Base-by-base conservation (phyloP, 2,113 vertebrate genomes). In the Cyphomyrus discorhynchus region DNA sequence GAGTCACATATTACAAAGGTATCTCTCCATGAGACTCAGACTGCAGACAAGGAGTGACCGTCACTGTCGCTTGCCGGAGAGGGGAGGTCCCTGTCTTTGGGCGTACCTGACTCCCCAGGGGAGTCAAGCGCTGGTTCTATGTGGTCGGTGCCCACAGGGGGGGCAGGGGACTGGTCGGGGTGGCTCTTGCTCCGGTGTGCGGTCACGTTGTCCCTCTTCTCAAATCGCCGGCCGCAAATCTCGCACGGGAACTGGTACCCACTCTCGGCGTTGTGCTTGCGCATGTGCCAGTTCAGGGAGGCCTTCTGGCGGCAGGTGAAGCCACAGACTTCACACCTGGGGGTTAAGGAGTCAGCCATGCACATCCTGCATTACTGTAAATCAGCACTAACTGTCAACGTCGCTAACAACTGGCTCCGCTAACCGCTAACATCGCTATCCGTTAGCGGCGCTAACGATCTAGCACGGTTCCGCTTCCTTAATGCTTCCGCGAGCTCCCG, bases 201-300 rank as follows among this genome's bases (percentile, higher is more conserved):
- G 0, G 95, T 92, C 2, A 97, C 96, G 0, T 96, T 97, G 94
- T 97, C 96, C 0, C 93, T 93, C 92, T 97, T 97, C 89, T 97
- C 97, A 0, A 97, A 97, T 27, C 93, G 93, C 45, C 96, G 96
- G 89, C 97, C 96, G 0, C 97, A 97, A 83, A 97, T 7, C 1
- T 96, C 95, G 0, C 97, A 98, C 1, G 96, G 93, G 90, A 97
- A 97, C 31, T 90, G 96, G 92, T 97, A 96, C 42, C 91, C 91
- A 56, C 96, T 90, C 15, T 93, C 95, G 0, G 95, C 95, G 1
- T 96, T 88, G 0, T 97, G 97, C 58, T 97, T 97, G 77, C 93
- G 93, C 94, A 97, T 96, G 94, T 98, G 97, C 97, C 97, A 97
- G 91, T 97, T 97, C 47, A 97, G 94, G 24, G 97, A 97, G 5